Base-by-base conservation (phyloP, 2,113 vertebrate genomes). In the Felis catus region DNA sequence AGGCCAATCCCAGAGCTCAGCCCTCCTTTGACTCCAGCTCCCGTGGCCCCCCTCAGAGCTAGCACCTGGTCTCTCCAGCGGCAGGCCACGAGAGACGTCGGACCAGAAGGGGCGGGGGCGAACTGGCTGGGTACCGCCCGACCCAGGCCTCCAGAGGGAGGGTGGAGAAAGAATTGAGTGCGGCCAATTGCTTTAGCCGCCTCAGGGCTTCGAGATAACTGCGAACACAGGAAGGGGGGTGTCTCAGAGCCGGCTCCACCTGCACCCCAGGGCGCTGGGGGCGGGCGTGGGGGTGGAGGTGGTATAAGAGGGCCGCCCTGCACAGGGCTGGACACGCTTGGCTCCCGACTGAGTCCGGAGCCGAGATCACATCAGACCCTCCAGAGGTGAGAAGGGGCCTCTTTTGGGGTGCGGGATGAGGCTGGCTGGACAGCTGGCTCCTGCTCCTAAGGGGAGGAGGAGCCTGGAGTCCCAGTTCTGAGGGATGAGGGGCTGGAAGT, bases 231-330 rank as follows among this genome's bases (percentile, higher is more conserved):
- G 79, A 36, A 80, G 76, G 95, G 95, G 83, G 95, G 96, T 8
- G 85, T 89, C 97, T 63, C 29, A 9, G 48, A 89, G 95, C 51
- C 3, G 12, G 80, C 94, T n/a, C 97, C 68, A 19, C 97, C 97
- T 51, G 79, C 83, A 73, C 83, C 83, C 90, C 41, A 5, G 93
- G 96, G 79, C 5, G 0, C 89, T 18, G 93, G 81, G 87, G 86
- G 74, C 53, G 80, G 95, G 73, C 0, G n/a, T 11, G 23, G 48
- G 41, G 85, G 23, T 4, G 1, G 25, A 16, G 53, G 36, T 7
- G 19, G 4, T 92, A 95, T 98, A 98, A 97, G 95, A 97, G 65
- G 27, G 45, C 74, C 0, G 11, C 70, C 74, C 65, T 1, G 27
- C 16, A 6, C 65, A 45, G 29, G 33, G 41, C 65, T 21, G 53